Conservation (phyloP, 2,797 vertebrate species). For the Pangasius sanitwongsei region DNA sequence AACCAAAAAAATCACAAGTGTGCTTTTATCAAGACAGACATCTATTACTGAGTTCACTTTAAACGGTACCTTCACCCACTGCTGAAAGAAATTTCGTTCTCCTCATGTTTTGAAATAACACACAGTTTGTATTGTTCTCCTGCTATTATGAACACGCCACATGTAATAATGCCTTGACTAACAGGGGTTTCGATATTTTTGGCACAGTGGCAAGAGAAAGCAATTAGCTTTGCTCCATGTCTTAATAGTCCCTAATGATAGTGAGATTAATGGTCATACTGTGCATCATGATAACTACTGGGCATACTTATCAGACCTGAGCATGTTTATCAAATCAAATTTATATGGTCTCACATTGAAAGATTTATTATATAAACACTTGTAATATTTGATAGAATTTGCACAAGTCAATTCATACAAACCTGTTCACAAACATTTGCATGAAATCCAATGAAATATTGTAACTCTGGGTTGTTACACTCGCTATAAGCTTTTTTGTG, state of each 20-base stretch:
- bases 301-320: not conserved
- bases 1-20: not conserved
- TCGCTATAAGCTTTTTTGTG: not conserved
- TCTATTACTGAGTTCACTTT: not conserved
- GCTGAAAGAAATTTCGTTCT: not conserved
- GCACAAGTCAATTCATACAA: not conserved
- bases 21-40: not conserved
- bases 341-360: not conserved
- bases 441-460: not conserved
- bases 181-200: not conserved
- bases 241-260: not conserved
- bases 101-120: not conserved
- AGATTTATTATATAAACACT: not conserved
- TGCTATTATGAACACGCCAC: not conserved
- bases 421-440: not conserved
- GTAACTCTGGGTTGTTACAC: not conserved
- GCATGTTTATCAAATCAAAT: not conserved
- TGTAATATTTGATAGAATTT: not conserved
- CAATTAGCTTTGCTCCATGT: constrained; percentile 1
- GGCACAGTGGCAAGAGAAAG: not conserved
- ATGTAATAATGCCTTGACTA: constrained; percentile 1
- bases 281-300: not conserved
- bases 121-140: not conserved
- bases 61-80: not conserved
- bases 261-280: constrained; percentile 6